These are phyloP conservation scores for Tachyglossus aculeatus DNA, from an alignment of 2,797 vertebrate species.

Conservation along the genomic window DNA sequence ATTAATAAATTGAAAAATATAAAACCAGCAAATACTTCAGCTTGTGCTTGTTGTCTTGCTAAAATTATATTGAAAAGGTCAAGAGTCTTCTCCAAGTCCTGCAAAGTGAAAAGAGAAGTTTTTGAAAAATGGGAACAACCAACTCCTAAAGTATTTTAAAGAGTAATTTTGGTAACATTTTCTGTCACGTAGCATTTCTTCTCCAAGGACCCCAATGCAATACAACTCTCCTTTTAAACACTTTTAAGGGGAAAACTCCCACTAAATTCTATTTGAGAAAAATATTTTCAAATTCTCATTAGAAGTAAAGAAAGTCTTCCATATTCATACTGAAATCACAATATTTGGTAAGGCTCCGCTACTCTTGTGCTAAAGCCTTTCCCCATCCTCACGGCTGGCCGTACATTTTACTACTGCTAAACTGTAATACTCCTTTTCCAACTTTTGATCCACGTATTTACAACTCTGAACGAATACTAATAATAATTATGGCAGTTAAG, in stretches of 20 bases:
- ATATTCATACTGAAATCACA: conserved; percentile 1
- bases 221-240: background rate
- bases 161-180: too few relatives aligned
- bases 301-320: background rate
- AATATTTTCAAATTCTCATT: background rate
- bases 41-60: conserved; percentile 91
- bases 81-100: conserved; percentile 90
- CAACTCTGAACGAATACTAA: too few relatives aligned
- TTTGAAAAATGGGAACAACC: background rate
- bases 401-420: background rate
- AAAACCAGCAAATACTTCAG: conserved; percentile 82
- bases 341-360: background rate
- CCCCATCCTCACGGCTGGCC: background rate
- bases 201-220: background rate
- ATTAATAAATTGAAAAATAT: background rate
- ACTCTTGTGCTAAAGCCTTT: background rate
- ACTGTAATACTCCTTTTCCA: too few relatives aligned
- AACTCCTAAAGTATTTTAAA: background rate
- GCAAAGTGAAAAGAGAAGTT: conserved; percentile 44
- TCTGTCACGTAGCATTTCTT: background rate
- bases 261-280: background rate
- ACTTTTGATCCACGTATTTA: too few relatives aligned
- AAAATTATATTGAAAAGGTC: conserved; percentile 93
- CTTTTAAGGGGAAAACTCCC: background rate
- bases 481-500: too few relatives aligned